Conservation (phyloP, 2,888 invertebrate genomes). For the Psylliodes chrysocephalus region DNA sequence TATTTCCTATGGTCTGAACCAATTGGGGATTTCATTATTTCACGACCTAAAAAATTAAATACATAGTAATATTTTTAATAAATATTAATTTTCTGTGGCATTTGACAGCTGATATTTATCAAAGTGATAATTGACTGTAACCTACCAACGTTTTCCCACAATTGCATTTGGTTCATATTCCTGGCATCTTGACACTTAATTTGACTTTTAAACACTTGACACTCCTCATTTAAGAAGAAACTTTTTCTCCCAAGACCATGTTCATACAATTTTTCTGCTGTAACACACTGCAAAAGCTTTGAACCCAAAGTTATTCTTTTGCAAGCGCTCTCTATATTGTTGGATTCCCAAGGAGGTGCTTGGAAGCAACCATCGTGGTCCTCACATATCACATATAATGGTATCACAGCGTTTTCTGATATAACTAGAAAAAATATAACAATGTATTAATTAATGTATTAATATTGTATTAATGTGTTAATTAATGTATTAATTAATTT, state of each 20-base stretch:
- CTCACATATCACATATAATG: constrained; percentile 85
- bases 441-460: too few species aligned
- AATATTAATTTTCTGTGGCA: background rate
- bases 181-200: constrained; percentile 77
- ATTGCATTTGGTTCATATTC: constrained; percentile 77
- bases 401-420: constrained; percentile 69
- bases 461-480: too few species aligned
- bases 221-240: constrained; percentile 81
- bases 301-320: constrained; percentile 80
- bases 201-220: constrained; percentile 78
- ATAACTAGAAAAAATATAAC: constrained; percentile 14
- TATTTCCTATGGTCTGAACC: constrained; percentile 81
- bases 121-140: too few species aligned
- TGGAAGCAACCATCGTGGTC: constrained; percentile 84
- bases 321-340: constrained; percentile 77
- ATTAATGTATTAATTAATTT: too few species aligned
- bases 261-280: constrained; percentile 87
- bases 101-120: background rate
- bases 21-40: constrained; percentile 78
- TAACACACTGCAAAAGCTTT: constrained; percentile 84
- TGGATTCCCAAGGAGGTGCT: constrained; percentile 64
- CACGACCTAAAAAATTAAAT: constrained; percentile 72
- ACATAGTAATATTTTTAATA: background rate
- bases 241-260: constrained; percentile 82
- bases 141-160: constrained; percentile 73